phyloP scores from a whole-genome alignment of 2,888 invertebrate species.

The Drosophila buzzatii region DNA sequence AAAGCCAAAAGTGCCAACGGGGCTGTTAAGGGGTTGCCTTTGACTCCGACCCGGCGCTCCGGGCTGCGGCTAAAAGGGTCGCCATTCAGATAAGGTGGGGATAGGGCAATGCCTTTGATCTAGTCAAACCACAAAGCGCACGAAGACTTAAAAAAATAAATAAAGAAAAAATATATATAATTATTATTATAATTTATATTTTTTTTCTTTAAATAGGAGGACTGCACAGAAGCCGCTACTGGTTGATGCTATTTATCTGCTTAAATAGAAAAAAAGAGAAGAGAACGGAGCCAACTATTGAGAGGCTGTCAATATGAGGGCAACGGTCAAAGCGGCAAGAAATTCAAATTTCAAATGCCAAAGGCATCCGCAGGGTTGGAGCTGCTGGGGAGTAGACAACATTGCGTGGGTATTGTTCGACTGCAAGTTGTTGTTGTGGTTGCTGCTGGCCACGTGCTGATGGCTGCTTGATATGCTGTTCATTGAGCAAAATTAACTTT shows the following conservation, averaged over 20 bases:
- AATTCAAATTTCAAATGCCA: slow-evolving; percentile 60
- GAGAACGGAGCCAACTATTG: slow-evolving; percentile 39
- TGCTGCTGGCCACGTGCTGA: slow-evolving; percentile 60
- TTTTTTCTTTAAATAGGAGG: not conserved
- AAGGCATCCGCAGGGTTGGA: not conserved
- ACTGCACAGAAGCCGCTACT: slow-evolving; percentile 10
- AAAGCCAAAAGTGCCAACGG: slow-evolving; percentile 39
- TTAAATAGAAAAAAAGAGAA: not conserved
- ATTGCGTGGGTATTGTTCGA: slow-evolving; percentile 5
- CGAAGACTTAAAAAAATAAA: slow-evolving; percentile 3
- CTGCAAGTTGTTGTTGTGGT: not conserved
- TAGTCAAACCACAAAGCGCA: slow-evolving; percentile 56
- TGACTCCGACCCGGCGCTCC: not conserved
- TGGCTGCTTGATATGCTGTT: slow-evolving; percentile 73
- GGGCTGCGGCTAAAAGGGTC: slow-evolving; percentile 27
- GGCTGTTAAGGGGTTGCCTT: slow-evolving; percentile 6
- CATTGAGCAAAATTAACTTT: slow-evolving; percentile 79
- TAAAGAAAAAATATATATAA: not conserved
- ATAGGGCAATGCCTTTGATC: slow-evolving; percentile 62
- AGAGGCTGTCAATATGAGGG: slow-evolving; percentile 53
- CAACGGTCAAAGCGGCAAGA: slow-evolving; percentile 40
- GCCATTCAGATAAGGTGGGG: slow-evolving; percentile 49
- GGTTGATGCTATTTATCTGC: slow-evolving; percentile 6
- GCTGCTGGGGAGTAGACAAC: not conserved
- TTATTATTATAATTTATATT: slow-evolving; percentile 9